Base-by-base conservation (phyloP, 1,140 invertebrate genomes). In the Microplitis mediator region DNA sequence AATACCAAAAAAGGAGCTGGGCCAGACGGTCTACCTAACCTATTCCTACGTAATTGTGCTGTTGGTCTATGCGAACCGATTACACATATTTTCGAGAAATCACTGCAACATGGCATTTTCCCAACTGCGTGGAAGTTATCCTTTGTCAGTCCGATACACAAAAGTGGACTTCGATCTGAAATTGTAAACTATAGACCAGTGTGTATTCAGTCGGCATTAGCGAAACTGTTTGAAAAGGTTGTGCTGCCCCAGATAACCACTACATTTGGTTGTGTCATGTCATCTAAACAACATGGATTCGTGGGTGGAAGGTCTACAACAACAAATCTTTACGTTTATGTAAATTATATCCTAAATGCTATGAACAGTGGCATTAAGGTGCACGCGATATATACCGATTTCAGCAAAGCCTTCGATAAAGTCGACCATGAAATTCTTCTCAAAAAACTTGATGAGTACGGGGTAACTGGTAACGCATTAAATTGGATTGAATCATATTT, bases 361-460 rank as follows among this genome's bases (percentile, higher is more conserved):
- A 52, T 52, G 14, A 52, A 54, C 13, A 54, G 13, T 11, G 14
- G 14, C 4, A 0, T 4, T n/a, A 16, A 3, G 11, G 13, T 13
- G 5, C 51, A 62, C 13, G 60, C 16, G n/a, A n/a, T n/a, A n/a
- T n/a, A n/a, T n/a, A n/a, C n/a, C n/a, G n/a, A n/a, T n/a, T n/a
- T n/a, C n/a, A 8, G 8, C 76, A 79, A 76, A 58, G 73, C 75
- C 0, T 77, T 79, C 61, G 78, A 76, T 51, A 62, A 14, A 9
- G 63, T 80, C 4, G 34, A 76, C 36, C 73, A 77, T 50, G 4
- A n/a, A 1, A 67, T 77, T 1, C 34, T 76, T 2, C 23, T 78
- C 14, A 0, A n/a, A 1, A 78, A 77, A 51, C 36, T 78, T 11
- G 23, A 54, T 0, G 52, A 60, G 6, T 9, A 73, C 3, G 77